Conservation (phyloP, 2,113 vertebrate genomes). For the Garra rufa region DNA sequence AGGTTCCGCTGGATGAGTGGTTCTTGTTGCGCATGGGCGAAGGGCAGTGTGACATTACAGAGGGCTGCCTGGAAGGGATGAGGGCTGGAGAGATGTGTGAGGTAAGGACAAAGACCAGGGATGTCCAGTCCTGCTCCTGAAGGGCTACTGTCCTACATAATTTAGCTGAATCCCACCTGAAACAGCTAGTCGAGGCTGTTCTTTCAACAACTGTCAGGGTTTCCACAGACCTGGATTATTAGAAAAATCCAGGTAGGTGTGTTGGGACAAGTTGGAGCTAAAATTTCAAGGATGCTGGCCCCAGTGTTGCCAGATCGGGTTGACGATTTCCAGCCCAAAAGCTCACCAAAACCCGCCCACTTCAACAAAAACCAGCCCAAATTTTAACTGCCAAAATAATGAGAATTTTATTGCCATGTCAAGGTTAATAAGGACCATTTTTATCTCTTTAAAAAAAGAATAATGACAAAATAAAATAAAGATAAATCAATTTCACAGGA, state of each 20-base stretch:
- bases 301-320: too few relatives aligned
- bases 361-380: too few relatives aligned
- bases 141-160: not conserved
- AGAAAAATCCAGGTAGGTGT: not conserved
- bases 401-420: too few relatives aligned
- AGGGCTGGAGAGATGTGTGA: conserved; percentile 76
- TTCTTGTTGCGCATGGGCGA: conserved; percentile 73
- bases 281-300: not conserved
- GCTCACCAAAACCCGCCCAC: too few relatives aligned
- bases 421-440: too few relatives aligned
- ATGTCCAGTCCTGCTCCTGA: not conserved
- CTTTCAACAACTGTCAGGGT: too few relatives aligned
- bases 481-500: too few relatives aligned
- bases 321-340: too few relatives aligned
- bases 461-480: too few relatives aligned
- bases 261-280: not conserved
- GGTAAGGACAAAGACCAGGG: conserved; percentile 60
- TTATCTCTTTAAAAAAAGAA: too few relatives aligned
- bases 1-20: conserved; percentile 76
- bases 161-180: not conserved
- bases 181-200: not conserved
- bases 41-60: conserved; percentile 81
- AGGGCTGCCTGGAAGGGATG: conserved; percentile 86
- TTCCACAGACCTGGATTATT: not conserved
- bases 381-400: too few relatives aligned